A percentile compares a stretch with the other conserved stretches of the same genome.
Evolutionary conservation across 1,140 invertebrate genomes (phyloP).

Genomic region (Zaprionus kolodkinae): DNA sequence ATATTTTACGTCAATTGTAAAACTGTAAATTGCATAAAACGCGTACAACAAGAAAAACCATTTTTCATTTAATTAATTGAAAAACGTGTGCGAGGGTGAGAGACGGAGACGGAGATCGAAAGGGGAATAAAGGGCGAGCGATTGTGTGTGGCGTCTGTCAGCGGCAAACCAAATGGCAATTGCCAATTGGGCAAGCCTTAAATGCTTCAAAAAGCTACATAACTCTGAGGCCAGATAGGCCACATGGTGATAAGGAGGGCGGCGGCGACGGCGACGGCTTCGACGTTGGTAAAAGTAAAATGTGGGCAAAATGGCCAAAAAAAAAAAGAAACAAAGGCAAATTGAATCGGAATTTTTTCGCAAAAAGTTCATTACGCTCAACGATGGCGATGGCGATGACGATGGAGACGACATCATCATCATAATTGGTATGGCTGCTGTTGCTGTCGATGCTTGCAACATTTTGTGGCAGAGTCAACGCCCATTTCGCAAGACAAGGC

Average conservation of each 20-base stretch:
- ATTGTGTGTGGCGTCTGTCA: constrained; percentile 16
- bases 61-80: constrained; percentile 81
- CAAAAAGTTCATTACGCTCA: constrained; percentile 75
- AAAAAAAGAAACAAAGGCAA: constrained; percentile 44
- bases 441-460: constrained; percentile 38
- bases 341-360: constrained; percentile 35
- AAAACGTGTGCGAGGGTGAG: constrained; percentile 57
- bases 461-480: constrained; percentile 58
- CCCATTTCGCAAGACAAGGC: constrained; percentile 62
- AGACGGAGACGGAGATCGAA: background rate
- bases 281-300: background rate
- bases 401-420: constrained; percentile 29
- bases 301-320: no score
- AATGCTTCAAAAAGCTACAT: constrained; percentile 48
- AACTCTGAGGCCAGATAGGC: constrained; percentile 18
- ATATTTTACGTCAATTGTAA: constrained; percentile 81
- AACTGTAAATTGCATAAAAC: constrained; percentile 57
- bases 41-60: constrained; percentile 59
- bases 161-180: constrained; percentile 43
- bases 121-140: background rate
- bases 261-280: no score
- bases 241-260: constrained; percentile 27
- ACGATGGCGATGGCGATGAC: constrained; percentile 11
- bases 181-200: constrained; percentile 52
- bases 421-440: constrained; percentile 64